Evolutionary conservation across 2,113 vertebrate species (phyloP).

Genomic region (Pelodiscus sinensis): DNA sequence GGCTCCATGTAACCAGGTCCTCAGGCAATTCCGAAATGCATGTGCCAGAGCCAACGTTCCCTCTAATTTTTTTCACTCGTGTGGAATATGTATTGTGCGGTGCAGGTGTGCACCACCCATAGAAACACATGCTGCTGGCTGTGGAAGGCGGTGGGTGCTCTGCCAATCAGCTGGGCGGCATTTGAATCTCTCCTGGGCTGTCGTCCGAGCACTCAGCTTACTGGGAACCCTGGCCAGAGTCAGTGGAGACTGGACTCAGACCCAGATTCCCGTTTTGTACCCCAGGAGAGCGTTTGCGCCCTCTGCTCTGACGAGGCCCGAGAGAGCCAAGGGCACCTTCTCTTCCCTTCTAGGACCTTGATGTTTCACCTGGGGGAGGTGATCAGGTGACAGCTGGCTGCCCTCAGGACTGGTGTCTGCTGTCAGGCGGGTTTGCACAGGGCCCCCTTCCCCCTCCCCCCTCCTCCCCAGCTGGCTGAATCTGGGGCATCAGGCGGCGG

Average conservation of each 20-base stretch:
- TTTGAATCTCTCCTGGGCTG: too few species aligned
- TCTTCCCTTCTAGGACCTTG: not conserved
- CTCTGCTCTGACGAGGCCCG: too few species aligned
- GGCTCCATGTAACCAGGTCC: not conserved
- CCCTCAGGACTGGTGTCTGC: not conserved
- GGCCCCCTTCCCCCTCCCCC: too few species aligned
- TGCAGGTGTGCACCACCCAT: too few species aligned
- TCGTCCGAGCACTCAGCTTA: too few species aligned
- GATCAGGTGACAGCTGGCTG: not conserved
- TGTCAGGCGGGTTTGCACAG: not conserved
- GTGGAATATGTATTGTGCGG: too few species aligned
- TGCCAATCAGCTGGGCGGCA: too few species aligned
- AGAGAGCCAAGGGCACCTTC: not conserved
- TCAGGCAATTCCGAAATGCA: not conserved
- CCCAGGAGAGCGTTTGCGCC: not conserved
- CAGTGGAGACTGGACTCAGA: not conserved
- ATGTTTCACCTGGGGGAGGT: not conserved
- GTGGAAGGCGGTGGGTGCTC: too few species aligned
- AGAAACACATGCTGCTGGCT: too few species aligned
- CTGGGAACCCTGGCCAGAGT: too few species aligned
- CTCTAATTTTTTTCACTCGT: too few species aligned
- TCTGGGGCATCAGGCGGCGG: not conserved
- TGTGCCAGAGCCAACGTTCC: too few species aligned
- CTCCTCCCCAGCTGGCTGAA: not conserved
- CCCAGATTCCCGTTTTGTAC: not conserved